Conservation (phyloP, 2,888 invertebrate species). For the Tanytarsus gracilentus region DNA sequence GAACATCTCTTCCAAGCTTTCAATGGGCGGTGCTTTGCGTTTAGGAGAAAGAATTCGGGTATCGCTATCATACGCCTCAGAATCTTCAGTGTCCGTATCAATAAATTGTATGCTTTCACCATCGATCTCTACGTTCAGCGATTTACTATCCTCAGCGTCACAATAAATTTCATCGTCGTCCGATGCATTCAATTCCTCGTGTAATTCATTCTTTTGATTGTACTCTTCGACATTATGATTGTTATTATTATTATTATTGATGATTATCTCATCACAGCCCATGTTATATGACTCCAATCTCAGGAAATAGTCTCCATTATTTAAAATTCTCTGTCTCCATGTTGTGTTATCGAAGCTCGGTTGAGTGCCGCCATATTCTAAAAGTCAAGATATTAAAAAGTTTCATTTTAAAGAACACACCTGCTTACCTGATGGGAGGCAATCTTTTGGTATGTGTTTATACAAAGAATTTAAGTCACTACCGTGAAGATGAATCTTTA, state of each 20-base stretch:
- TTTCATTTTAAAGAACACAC: not conserved
- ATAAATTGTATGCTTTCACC: conserved; percentile 24
- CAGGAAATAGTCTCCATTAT: conserved; percentile 42
- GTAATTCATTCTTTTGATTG: not conserved
- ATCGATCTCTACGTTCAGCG: conserved; percentile 23
- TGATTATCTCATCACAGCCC: not conserved
- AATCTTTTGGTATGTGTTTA: conserved; percentile 54
- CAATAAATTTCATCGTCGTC: conserved; percentile 4
- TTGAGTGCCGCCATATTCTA: conserved; percentile 31
- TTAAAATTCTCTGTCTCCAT: conserved; percentile 40
- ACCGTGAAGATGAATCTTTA: conserved; percentile 56
- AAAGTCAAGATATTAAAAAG: not conserved
- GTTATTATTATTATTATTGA: conserved; percentile 19
- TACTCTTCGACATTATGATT: conserved; percentile 3
- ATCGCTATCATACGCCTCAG: conserved; percentile 19
- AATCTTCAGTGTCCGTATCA: conserved; percentile 23
- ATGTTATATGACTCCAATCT: conserved; percentile 34
- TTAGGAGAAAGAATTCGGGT: not conserved
- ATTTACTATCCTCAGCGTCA: conserved; percentile 26
- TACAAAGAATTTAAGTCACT: conserved; percentile 57
- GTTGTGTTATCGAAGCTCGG: conserved; percentile 39
- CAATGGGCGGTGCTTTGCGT: conserved; percentile 17
- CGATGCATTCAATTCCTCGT: not conserved
- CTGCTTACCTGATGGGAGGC: conserved; percentile 46
- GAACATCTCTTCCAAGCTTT: conserved; percentile 26